These are phyloP conservation scores for Xanthorhoe designata DNA, from an alignment of 2,888 invertebrate genomes.

Conservation along the genomic window DNA sequence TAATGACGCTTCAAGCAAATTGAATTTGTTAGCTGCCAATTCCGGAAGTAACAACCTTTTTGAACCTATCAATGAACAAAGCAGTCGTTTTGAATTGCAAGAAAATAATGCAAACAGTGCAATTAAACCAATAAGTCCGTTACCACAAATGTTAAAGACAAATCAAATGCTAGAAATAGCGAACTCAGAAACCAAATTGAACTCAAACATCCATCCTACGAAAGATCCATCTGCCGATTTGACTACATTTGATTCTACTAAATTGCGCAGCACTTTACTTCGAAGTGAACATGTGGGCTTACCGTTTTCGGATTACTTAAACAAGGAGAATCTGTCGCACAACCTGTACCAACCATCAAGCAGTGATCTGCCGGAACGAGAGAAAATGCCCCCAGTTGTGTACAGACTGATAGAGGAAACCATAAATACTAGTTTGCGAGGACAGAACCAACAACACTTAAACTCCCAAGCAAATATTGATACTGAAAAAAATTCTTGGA, in stretches of 20 bases:
- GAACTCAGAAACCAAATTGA: background rate
- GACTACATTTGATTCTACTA: conserved; percentile 17
- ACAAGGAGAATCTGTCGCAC: background rate
- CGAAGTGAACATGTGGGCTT: conserved; percentile 10
- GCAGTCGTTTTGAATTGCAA: background rate
- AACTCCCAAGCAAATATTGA: conserved; percentile 10
- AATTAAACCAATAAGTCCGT: background rate
- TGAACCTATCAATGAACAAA: background rate
- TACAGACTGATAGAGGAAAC: conserved; percentile 17
- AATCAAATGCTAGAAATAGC: background rate
- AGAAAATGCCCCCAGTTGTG: conserved; percentile 2
- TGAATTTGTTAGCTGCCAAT: conserved; percentile 1
- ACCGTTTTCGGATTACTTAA: conserved; percentile 9
- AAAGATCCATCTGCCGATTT: conserved; percentile 1
- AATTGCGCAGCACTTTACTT: conserved; percentile 24
- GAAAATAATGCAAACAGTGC: background rate
- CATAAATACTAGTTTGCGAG: conserved; percentile 1
- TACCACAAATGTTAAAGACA: background rate
- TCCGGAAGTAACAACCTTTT: background rate
- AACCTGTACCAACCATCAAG: conserved; percentile 11
- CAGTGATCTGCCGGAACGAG: background rate
- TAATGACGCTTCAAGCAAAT: conserved; percentile 14
- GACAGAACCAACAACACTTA: background rate
- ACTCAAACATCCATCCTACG: background rate
- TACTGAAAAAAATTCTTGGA: conserved; percentile 8